phyloP scores from a whole-genome alignment of 2,888 invertebrate genomes.

The Seira sanloemensis region DNA sequence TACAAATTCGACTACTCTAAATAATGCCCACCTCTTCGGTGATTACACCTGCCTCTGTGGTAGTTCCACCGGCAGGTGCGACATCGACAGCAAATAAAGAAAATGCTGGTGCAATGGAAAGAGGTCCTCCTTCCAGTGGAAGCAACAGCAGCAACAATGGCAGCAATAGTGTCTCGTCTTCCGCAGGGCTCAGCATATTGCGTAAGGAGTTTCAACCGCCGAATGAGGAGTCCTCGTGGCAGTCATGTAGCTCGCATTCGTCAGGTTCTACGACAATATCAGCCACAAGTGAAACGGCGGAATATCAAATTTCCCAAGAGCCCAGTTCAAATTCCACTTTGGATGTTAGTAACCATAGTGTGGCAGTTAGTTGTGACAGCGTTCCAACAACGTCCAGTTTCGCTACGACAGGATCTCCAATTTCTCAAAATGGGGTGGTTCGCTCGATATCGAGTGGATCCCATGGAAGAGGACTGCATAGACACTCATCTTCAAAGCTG shows the following conservation, averaged over 20 bases:
- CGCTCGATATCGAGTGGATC: conserved; percentile 45
- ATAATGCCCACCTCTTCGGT: conserved; percentile 72
- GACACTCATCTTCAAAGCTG: conserved; percentile 61
- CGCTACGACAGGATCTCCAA: conserved; percentile 27
- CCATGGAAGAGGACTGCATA: conserved; percentile 36
- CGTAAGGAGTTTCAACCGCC: conserved; percentile 73
- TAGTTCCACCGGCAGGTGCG: conserved; percentile 63
- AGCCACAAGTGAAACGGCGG: conserved; percentile 81
- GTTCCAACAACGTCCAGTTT: conserved; percentile 24
- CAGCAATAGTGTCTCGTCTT: background rate
- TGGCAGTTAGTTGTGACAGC: conserved; percentile 39
- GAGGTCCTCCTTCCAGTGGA: conserved; percentile 26
- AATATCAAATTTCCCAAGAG: conserved; percentile 69
- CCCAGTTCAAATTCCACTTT: conserved; percentile 31
- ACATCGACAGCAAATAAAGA: conserved; percentile 69
- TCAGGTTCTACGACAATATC: conserved; percentile 92
- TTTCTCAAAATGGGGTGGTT: conserved; percentile 70
- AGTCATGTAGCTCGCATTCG: conserved; percentile 74
- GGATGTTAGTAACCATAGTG: conserved; percentile 2
- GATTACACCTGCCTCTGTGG: conserved; percentile 62
- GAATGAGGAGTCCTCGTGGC: conserved; percentile 73
- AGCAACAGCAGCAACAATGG: conserved; percentile 13
- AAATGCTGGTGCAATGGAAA: conserved; percentile 63
- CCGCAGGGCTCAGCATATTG: conserved; percentile 66
- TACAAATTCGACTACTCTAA: conserved; percentile 69